Percentiles rank a stretch among this genome's conserved stretches.
Evolutionary conservation across 2,113 vertebrate genomes (phyloP).

Genomic region (Neolamprologus longior): DNA sequence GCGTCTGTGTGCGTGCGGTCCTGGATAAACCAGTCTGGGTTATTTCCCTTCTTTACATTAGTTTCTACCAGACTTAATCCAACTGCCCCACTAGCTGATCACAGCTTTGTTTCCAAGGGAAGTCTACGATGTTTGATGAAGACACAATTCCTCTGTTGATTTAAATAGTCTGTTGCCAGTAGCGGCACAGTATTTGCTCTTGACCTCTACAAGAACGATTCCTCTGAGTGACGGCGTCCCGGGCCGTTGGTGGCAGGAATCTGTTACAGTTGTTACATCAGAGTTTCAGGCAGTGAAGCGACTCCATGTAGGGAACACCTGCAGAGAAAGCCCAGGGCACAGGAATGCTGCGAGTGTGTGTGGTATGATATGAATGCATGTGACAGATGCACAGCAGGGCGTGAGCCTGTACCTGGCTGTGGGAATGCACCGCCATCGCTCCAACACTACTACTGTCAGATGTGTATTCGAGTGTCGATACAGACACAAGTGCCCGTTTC

Average conservation of each 20-base stretch:
- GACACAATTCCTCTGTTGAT: not conserved
- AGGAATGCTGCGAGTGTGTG: slow-evolving; percentile 1
- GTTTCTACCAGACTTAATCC: not conserved
- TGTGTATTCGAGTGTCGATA: not conserved
- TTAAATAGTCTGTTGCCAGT: not conserved
- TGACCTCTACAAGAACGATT: not conserved
- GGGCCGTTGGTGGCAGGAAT: not conserved
- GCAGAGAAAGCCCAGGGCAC: not conserved
- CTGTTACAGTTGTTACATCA: not conserved
- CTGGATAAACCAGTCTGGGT: not conserved
- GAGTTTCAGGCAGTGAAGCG: not conserved
- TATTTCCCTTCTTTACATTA: not conserved
- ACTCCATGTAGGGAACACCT: not conserved
- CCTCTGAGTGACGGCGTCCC: not conserved
- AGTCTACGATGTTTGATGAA: not conserved
- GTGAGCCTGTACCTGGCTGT: not conserved
- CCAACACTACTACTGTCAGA: not conserved
- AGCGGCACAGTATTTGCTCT: not conserved
- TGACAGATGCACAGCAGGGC: slow-evolving; percentile 19
- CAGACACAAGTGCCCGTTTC: not conserved
- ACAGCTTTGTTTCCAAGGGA: not conserved
- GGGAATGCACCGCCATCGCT: not conserved
- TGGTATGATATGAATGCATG: slow-evolving; percentile 50
- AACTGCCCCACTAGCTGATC: not conserved
- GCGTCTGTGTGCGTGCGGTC: accelerated